Percentiles rank a stretch among this genome's conserved stretches.
phyloP scores from a whole-genome alignment of 2,797 vertebrate genomes.

The Cossypha niveicapilla region DNA sequence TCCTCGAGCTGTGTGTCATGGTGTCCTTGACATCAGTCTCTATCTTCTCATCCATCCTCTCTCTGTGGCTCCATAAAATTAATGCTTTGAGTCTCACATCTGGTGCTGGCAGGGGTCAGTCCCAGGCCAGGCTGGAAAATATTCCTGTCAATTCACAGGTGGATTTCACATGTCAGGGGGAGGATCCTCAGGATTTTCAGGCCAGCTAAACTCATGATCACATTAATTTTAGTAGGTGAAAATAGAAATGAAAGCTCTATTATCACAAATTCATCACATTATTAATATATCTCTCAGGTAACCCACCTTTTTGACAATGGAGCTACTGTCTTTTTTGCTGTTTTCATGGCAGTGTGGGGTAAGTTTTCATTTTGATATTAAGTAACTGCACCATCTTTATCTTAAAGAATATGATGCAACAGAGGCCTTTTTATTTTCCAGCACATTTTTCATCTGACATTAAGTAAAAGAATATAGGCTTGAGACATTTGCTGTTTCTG shows the following conservation, averaged over 20 bases:
- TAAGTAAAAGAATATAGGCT: neutral
- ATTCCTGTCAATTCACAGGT: neutral
- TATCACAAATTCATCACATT: neutral
- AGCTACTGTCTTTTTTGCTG: slow-evolving; percentile 93
- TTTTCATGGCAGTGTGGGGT: slow-evolving; percentile 98
- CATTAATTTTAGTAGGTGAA: neutral
- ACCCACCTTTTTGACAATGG: slow-evolving; percentile 94
- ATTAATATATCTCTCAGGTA: slow-evolving; percentile 75
- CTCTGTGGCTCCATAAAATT: neutral
- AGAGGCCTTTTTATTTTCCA: neutral
- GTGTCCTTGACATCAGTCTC: neutral
- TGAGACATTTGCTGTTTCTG: neutral
- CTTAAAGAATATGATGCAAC: neutral
- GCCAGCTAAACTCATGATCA: neutral
- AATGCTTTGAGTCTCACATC: neutral
- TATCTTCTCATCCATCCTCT: neutral
- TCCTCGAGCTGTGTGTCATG: neutral
- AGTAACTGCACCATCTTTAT: neutral
- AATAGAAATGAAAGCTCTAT: neutral
- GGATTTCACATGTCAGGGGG: neutral
- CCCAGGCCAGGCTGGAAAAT: neutral
- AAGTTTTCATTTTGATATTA: slow-evolving; percentile 60
- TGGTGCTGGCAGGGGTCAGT: neutral
- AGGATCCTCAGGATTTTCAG: neutral
- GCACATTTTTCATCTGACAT: neutral